Evolutionary conservation across 2,113 vertebrate species (phyloP), one percentile per base, ranked within the genome.

Genomic region (Falco punctatus): DNA sequence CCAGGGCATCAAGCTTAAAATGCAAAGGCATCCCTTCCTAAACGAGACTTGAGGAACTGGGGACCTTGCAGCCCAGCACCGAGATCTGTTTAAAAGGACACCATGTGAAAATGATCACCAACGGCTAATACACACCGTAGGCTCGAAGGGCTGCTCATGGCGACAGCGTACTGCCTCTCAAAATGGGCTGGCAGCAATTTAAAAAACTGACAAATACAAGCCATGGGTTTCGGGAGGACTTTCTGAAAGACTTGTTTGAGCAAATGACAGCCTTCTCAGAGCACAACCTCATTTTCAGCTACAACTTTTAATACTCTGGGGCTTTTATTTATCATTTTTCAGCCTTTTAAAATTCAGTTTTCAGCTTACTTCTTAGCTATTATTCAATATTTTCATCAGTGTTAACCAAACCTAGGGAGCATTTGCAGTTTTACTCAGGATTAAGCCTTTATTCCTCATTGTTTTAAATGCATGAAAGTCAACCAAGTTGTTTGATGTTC

Each of bases 381-480:
- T 84, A 94, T 55, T 95, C 84, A 93, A 42, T 74, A 57, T 95
- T 96, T 90, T 96, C 80, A 90, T 69, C 57, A 81, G 21, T 14
- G 19, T 71, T 86, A 73, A 87, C 57, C 86, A 80, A 96, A 78
- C 54, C 44, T 10, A 80, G 54, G 58, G 46, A 55, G 61, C 52
- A 81, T 81, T 79, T 82, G 22, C 33, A 59, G 49, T n/a, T 81
- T 65, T 67, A 90, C 66, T 58, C 48, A 27, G 62, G 81, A 48
- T 95, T 94, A 81, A 81, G 28, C 52, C 66, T 92, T 78, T 90
- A 80, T 61, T 69, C 19, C 44, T 61, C 90, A 84, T 92, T 95
- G 82, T 89, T 97, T 90, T 90, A 97, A 97, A 95, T 90, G 91
- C 51, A 70, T 82, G 66, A 64, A 73, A 94, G 92, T 92, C 87